Conservation (phyloP, 2,797 vertebrate species). For the Acestrorhynchus altus region DNA sequence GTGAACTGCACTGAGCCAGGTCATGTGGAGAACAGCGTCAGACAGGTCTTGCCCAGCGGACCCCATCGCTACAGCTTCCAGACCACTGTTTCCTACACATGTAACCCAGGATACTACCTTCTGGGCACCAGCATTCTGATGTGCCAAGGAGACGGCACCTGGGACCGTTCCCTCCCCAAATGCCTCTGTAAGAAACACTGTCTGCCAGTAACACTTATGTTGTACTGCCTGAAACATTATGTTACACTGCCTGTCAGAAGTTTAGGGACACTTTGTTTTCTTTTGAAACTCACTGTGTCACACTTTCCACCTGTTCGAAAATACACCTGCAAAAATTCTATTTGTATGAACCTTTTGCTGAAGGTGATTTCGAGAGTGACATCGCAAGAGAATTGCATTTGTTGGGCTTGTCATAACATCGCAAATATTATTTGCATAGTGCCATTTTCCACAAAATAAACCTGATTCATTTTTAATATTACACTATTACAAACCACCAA, state of each 20-base stretch:
- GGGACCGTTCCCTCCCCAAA: slow-evolving; percentile 93
- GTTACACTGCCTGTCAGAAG: background rate
- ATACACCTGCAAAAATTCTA: no score
- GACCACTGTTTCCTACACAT: slow-evolving; percentile 90
- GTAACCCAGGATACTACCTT: slow-evolving; percentile 92
- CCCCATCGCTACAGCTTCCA: slow-evolving; percentile 94
- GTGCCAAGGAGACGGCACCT: slow-evolving; percentile 96
- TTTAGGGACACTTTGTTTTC: background rate
- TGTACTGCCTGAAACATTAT: background rate
- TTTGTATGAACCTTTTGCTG: no score
- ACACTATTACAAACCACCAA: no score
- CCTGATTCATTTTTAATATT: no score
- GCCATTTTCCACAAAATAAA: no score
- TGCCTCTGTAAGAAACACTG: slow-evolving; percentile 89
- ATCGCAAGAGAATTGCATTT: no score
- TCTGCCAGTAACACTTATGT: background rate
- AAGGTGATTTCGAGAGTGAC: no score
- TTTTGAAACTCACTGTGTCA: background rate
- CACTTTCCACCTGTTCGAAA: no score
- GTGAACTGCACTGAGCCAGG: slow-evolving; percentile 97
- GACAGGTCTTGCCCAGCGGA: slow-evolving; percentile 87
- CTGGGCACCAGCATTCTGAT: slow-evolving; percentile 90
- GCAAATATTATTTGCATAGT: no score
- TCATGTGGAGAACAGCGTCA: slow-evolving; percentile 90
- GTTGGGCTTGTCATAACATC: no score